phyloP scores from a whole-genome alignment of 92 coral and sea anemone species.

The Zoanthus sociatus region DNA sequence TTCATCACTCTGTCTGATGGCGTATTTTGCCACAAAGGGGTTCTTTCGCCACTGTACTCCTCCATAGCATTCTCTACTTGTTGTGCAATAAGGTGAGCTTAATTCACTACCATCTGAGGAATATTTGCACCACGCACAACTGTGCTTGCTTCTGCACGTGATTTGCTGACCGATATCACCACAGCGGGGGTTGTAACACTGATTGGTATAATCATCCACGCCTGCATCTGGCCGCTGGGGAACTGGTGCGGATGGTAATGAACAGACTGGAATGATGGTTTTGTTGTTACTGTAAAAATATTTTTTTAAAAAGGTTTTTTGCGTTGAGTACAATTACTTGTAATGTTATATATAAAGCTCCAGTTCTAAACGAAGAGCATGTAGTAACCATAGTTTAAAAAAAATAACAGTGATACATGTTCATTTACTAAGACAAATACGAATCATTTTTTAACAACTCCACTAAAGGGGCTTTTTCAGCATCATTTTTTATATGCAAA shows the following conservation, averaged over 20 bases:
- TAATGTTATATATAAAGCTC: no score
- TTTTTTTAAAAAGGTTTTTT: not conserved
- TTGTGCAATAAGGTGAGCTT: constrained; percentile 17
- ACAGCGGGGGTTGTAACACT: constrained; percentile 32
- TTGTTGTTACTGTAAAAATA: not conserved
- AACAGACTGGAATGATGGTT: not conserved
- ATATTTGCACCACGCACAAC: constrained; percentile 39
- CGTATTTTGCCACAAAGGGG: constrained; percentile 23
- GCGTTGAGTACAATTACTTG: no score
- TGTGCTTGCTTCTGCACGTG: constrained; percentile 29
- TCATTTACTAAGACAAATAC: no score
- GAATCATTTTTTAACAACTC: no score
- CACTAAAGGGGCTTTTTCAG: no score
- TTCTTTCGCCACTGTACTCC: constrained; percentile 25
- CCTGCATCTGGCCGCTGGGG: constrained; percentile 25
- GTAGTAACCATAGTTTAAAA: no score
- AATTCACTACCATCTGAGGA: not conserved
- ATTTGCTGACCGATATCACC: not conserved
- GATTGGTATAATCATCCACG: constrained; percentile 17
- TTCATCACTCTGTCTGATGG: not conserved
- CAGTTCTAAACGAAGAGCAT: no score
- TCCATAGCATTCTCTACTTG: constrained; percentile 34
- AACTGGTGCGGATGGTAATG: constrained; percentile 30
- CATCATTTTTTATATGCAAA: no score
- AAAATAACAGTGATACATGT: no score